phyloP scores from a whole-genome alignment of 1,140 invertebrate genomes.

The Heliconius hewitsoni region DNA sequence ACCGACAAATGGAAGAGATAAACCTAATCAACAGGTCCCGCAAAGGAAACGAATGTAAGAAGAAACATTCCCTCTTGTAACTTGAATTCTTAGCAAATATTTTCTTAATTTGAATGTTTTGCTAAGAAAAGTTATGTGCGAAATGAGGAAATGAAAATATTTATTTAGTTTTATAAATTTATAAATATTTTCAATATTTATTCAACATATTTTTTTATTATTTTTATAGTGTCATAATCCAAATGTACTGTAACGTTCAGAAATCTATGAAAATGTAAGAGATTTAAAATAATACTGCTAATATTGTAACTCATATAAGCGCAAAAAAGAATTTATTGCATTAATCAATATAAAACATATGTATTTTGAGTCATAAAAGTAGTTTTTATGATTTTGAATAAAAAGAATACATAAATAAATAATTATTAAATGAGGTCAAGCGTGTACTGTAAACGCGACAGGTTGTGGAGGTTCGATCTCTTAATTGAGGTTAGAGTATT shows the following conservation, averaged over 20 bases:
- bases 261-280: background rate
- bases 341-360: too few species aligned
- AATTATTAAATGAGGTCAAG: too few species aligned
- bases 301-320: too few species aligned
- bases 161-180: background rate
- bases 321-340: too few species aligned
- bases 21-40: background rate
- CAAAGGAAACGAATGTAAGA: background rate
- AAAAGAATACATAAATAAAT: background rate
- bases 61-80: slow-evolving; percentile 7
- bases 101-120: background rate
- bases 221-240: background rate
- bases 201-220: background rate
- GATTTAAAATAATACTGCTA: too few species aligned
- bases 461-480: too few species aligned
- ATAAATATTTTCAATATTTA: background rate
- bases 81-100: slow-evolving; percentile 8
- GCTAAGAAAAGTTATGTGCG: background rate
- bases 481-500: too few species aligned
- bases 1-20: background rate
- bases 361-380: too few species aligned
- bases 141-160: slow-evolving; percentile 4
- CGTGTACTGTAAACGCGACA: too few species aligned
- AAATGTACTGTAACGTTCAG: too few species aligned
- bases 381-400: background rate